These are phyloP conservation scores for Acropternis orthonyx DNA, from an alignment of 2,797 vertebrate genomes.

Conservation along the genomic window DNA sequence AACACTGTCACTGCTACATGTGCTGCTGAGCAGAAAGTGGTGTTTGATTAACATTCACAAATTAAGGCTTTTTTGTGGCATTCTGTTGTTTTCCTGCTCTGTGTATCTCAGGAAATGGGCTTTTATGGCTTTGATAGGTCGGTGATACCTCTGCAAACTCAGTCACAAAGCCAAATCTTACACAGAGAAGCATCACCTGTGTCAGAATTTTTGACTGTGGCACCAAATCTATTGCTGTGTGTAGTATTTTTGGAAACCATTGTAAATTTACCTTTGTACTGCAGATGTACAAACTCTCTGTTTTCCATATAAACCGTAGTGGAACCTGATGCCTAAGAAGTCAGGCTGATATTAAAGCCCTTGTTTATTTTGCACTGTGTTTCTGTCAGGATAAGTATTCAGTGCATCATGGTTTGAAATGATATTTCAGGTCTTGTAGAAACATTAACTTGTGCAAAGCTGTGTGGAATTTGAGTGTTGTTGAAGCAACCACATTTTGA, in stretches of 20 bases:
- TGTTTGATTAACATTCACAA: background rate
- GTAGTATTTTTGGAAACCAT: background rate
- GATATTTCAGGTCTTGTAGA: background rate
- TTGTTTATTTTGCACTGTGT: background rate
- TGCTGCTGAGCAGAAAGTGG: background rate
- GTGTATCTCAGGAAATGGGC: background rate
- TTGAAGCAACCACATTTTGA: background rate
- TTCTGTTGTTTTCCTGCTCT: background rate
- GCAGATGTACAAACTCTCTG: background rate
- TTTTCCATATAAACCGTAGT: background rate
- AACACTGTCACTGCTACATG: background rate
- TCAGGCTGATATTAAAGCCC: background rate
- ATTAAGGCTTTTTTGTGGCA: background rate
- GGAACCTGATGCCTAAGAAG: background rate
- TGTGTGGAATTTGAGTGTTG: background rate
- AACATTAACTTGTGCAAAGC: background rate
- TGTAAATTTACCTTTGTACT: background rate
- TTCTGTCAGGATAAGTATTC: background rate
- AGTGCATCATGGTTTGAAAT: background rate
- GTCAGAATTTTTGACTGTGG: background rate
- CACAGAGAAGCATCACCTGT: background rate
- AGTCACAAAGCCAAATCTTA: background rate
- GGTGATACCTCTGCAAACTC: background rate
- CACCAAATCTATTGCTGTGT: background rate
- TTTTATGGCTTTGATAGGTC: background rate